Conservation (phyloP, 2,888 invertebrate species). For the Patella pellucida region DNA sequence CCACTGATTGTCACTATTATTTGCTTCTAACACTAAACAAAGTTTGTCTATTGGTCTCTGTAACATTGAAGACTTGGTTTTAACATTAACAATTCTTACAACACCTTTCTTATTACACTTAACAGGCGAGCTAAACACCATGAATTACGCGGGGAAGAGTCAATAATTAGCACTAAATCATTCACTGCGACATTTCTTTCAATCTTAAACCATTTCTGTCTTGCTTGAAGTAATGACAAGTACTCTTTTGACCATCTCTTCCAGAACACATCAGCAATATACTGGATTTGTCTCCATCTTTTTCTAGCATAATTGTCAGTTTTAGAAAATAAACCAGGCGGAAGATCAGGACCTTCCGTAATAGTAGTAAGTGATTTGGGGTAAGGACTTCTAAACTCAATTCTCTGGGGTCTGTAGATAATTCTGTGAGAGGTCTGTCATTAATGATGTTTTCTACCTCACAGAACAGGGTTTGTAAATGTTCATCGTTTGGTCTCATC, state of each 20-base stretch:
- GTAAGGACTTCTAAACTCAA: conserved; percentile 25
- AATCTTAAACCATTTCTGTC: conserved; percentile 24
- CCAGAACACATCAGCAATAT: conserved; percentile 37
- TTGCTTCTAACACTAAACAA: conserved; percentile 13
- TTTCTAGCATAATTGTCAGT: conserved; percentile 29
- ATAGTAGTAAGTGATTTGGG: conserved; percentile 33
- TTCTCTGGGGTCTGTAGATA: conserved; percentile 32
- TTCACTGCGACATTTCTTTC: conserved; percentile 5
- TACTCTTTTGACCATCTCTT: conserved; percentile 28
- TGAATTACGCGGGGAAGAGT: conserved; percentile 9
- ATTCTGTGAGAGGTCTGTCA: too few relatives aligned
- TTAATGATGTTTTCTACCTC: conserved; percentile 35
- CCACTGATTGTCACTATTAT: conserved; percentile 2
- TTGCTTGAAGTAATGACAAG: conserved; percentile 23
- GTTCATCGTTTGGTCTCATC: conserved; percentile 29
- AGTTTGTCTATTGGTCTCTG: conserved; percentile 20
- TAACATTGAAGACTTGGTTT: conserved; percentile 1
- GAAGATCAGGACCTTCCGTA: conserved; percentile 14
- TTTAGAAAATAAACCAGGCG: conserved; percentile 34
- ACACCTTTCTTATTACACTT: conserved; percentile 4
- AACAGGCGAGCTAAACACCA: conserved; percentile 14
- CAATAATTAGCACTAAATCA: conserved; percentile 17
- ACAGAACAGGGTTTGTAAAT: conserved; percentile 32
- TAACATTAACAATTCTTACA: conserved; percentile 16
- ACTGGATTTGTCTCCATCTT: conserved; percentile 38